Evolutionary conservation across 2,888 invertebrate species (phyloP).

Genomic region (Norana najaformis): DNA sequence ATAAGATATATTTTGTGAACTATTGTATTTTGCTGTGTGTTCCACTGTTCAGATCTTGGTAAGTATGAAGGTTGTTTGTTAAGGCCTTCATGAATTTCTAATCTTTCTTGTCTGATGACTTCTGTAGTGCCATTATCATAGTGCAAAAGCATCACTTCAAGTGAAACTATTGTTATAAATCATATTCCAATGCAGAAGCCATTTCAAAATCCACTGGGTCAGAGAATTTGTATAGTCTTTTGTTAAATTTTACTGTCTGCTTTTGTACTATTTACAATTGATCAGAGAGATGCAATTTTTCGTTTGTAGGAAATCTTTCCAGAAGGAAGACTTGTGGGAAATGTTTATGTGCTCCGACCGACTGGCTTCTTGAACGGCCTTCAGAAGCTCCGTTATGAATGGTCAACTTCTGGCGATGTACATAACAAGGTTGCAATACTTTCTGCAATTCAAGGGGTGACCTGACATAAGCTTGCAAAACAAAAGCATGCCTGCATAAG

Average conservation of each 20-base stretch:
- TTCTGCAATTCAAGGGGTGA: neutral
- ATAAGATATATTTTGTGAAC: neutral
- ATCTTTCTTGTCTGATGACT: neutral
- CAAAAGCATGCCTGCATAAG: no score
- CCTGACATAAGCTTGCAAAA: no score
- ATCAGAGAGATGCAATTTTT: neutral
- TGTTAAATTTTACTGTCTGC: neutral
- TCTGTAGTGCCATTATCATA: neutral
- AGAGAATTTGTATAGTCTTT: neutral
- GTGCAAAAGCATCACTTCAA: neutral
- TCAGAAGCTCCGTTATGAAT: neutral
- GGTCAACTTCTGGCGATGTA: neutral
- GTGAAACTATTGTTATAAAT: neutral
- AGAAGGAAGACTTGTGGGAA: neutral
- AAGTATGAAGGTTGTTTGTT: neutral
- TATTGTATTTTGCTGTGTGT: neutral
- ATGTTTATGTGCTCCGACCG: slow-evolving; percentile 8
- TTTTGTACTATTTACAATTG: neutral
- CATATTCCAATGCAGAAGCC: no score
- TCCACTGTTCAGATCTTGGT: neutral
- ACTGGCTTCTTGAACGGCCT: neutral
- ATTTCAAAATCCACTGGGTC: no score
- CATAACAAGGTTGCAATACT: neutral
- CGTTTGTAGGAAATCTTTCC: neutral
- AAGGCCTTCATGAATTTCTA: neutral